These are phyloP conservation scores for Argyrosomus regius DNA, from an alignment of 2,797 vertebrate species.

Conservation along the genomic window DNA sequence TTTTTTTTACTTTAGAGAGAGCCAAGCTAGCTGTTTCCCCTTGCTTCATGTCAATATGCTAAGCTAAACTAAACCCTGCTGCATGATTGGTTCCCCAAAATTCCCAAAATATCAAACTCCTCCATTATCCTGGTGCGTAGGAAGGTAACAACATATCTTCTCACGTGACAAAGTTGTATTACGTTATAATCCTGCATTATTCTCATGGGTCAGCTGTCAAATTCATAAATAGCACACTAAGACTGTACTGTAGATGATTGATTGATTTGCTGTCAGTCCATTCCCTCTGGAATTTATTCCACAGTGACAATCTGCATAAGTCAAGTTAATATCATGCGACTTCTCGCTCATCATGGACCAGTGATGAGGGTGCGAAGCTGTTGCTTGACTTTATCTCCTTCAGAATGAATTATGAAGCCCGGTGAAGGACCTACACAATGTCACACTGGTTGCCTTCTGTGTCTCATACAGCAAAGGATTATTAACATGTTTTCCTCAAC, in stretches of 20 bases:
- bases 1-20: not conserved
- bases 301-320: not conserved
- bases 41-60: not conserved
- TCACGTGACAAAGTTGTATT: too few relatives aligned
- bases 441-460: slow-evolving; percentile 7
- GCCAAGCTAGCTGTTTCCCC: not conserved
- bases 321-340: slow-evolving; percentile 13
- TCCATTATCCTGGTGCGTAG: not conserved
- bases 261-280: slow-evolving; percentile 22
- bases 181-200: not conserved
- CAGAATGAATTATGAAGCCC: slow-evolving; percentile 27
- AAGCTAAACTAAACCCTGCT: too few relatives aligned
- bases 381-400: slow-evolving; percentile 26
- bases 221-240: not conserved
- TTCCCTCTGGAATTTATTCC: slow-evolving; percentile 4
- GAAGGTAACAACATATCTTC: not conserved
- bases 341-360: not conserved
- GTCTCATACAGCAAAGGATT: not conserved
- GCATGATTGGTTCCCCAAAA: not conserved
- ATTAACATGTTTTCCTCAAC: not conserved
- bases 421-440: slow-evolving; percentile 28
- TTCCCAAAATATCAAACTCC: not conserved
- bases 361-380: slow-evolving; percentile 25
- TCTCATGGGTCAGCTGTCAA: slow-evolving; percentile 19
- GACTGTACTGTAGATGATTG: slow-evolving; percentile 4